Evolutionary conservation across 2,113 vertebrate genomes (phyloP), one percentile per base, ranked within the genome.

Genomic region (Bubo blakistoni): DNA sequence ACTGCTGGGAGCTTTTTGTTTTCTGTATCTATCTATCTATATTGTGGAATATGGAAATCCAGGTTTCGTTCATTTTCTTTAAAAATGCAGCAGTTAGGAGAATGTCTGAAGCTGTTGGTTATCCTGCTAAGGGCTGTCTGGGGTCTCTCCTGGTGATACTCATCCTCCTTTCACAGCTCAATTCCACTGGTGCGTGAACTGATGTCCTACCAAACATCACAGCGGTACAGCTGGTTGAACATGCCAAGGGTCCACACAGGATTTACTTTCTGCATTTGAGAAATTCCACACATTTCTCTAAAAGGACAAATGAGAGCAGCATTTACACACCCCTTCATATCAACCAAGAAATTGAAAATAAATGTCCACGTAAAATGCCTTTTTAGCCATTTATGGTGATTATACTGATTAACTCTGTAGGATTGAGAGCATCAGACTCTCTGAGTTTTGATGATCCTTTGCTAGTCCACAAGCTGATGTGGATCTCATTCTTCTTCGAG

Each of bases 21-120:
- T 34, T 32, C 34, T 38, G n/a, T 21, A 0, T 62, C 1, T n/a
- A 14, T n/a, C 0, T 29, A 2, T 24, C 0, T 16, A 4, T 36
- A 4, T 46, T 10, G 27, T 52, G 70, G 62, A 22, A 40, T 27
- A 27, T 3, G 52, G 25, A 51, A 32, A 84, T 15, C 8, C 24
- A 42, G 52, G 29, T 17, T 90, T 72, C 18, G 16, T 13, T 76
- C 4, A 0, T 52, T 71, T 62, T 42, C 42, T 55, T 65, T 16
- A 4, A 10, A 36, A 34, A 32, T 24, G 58, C 16, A 6, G 7
- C 5, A 3, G 9, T 0, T 2, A 1, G 63, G 62, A 38, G 14
- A 6, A 2, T 2, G 11, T 13, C 32, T 62, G 51, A 27, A 49
- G 29, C 32, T 89, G 26, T 4, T 72, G 42, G 22, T 9, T 42